These are phyloP conservation scores for Mesembrinibis cayennensis DNA, from an alignment of 2,113 vertebrate species.

Conservation along the genomic window DNA sequence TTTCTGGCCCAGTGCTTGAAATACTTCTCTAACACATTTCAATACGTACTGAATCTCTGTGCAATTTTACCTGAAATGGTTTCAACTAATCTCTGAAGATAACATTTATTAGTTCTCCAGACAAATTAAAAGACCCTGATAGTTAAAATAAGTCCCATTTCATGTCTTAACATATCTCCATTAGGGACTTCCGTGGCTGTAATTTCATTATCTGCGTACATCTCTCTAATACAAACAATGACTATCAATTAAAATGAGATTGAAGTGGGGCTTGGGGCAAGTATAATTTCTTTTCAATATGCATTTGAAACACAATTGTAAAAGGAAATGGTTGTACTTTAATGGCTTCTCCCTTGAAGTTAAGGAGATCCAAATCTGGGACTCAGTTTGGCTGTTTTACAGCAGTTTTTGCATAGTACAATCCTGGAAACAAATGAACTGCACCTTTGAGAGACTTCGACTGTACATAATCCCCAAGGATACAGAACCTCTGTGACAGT, in stretches of 20 bases:
- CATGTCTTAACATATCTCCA: neutral
- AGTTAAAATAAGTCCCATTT: constrained; percentile 4
- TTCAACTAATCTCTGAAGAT: neutral
- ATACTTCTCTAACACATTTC: neutral
- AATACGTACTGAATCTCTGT: neutral
- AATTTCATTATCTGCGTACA: constrained; percentile 18
- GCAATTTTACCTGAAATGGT: neutral
- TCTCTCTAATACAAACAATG: constrained; percentile 37
- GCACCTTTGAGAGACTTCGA: neutral
- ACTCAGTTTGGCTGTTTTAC: neutral
- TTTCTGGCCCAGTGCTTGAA: neutral
- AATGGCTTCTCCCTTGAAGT: neutral
- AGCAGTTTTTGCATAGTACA: neutral
- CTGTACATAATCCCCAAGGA: neutral
- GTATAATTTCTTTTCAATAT: constrained; percentile 37
- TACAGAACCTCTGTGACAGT: neutral
- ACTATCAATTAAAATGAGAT: constrained; percentile 40
- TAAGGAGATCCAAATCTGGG: neutral
- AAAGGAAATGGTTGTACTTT: neutral
- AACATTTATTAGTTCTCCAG: constrained; percentile 26
- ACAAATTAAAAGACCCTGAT: constrained; percentile 20
- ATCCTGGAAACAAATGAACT: neutral
- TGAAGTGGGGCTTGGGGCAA: constrained; percentile 25
- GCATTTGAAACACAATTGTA: neutral
- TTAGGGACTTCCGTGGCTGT: constrained; percentile 1